These are phyloP conservation scores for Sminthurides aquaticus DNA, from an alignment of 2,888 invertebrate species.

Conservation along the genomic window DNA sequence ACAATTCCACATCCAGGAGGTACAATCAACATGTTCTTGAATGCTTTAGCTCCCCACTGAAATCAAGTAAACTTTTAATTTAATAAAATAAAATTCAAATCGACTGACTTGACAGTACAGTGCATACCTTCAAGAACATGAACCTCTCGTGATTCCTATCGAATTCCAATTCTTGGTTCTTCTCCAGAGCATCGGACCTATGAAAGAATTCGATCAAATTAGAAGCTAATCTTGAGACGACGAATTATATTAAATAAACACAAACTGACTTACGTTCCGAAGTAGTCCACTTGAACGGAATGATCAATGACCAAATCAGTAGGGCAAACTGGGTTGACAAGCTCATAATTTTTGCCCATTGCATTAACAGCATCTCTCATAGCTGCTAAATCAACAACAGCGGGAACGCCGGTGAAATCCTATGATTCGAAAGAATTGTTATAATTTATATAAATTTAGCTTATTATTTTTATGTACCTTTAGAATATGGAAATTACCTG, in stretches of 20 bases:
- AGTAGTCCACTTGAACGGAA: slow-evolving; percentile 93
- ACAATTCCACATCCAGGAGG: slow-evolving; percentile 98
- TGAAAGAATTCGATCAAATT: neutral
- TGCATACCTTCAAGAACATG: slow-evolving; percentile 77
- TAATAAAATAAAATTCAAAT: slow-evolving; percentile 27
- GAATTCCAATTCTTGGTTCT: slow-evolving; percentile 92
- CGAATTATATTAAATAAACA: neutral
- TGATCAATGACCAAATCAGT: slow-evolving; percentile 98
- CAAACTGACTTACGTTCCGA: slow-evolving; percentile 55
- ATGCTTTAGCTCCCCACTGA: slow-evolving; percentile 93
- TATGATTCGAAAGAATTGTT: slow-evolving; percentile 46
- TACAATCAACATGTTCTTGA: slow-evolving; percentile 92
- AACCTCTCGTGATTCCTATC: slow-evolving; percentile 92
- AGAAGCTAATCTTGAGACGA: neutral
- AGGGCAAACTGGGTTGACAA: slow-evolving; percentile 94
- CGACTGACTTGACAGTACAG: neutral
- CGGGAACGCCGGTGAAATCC: slow-evolving; percentile 95
- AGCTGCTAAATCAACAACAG: slow-evolving; percentile 96
- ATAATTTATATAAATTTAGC: neutral
- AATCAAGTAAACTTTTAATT: slow-evolving; percentile 44
- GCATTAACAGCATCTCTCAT: slow-evolving; percentile 91
- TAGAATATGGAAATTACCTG: no score
- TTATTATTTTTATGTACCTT: no score
- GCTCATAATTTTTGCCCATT: slow-evolving; percentile 79
- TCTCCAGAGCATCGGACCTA: slow-evolving; percentile 75